Conservation (phyloP, 2,113 vertebrate species). For the Stercorarius parasiticus region DNA sequence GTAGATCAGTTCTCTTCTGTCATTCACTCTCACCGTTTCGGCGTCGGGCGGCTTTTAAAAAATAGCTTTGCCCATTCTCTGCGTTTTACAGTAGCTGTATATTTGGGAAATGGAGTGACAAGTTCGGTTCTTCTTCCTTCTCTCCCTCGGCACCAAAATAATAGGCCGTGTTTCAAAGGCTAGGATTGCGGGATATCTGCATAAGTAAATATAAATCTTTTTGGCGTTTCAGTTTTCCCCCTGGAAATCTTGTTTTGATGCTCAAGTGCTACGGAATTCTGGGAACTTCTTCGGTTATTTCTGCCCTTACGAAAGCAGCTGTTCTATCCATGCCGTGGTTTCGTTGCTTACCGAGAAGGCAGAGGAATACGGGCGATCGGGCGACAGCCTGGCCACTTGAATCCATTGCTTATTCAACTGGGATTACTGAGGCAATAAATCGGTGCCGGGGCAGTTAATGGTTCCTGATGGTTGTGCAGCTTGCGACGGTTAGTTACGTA, state of each 20-base stretch:
- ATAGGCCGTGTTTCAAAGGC: conserved; percentile 20
- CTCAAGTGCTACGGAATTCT: conserved; percentile 17
- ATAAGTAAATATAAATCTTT: conserved; percentile 66
- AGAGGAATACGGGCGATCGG: background rate
- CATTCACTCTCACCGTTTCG: background rate
- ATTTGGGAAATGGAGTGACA: background rate
- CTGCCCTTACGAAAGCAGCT: conserved; percentile 73
- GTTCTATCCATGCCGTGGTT: conserved; percentile 53
- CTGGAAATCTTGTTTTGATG: conserved; percentile 60
- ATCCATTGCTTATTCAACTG: conserved; percentile 23
- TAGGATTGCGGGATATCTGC: conserved; percentile 36
- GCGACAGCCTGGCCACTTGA: conserved; percentile 20
- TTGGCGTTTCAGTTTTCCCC: conserved; percentile 75
- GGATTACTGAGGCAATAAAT: conserved; percentile 40
- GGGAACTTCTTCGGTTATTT: conserved; percentile 40
- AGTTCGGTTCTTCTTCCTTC: background rate
- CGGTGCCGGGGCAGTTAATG: background rate
- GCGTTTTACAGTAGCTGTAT: background rate
- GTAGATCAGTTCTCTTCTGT: background rate
- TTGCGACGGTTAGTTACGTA: conserved; percentile 10
- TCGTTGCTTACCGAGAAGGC: conserved; percentile 30
- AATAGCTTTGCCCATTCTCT: background rate
- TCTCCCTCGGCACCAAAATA: background rate
- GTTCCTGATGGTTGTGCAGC: background rate
- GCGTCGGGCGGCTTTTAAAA: background rate